A percentile compares a stretch with the other conserved stretches of the same genome.
Evolutionary conservation across 2,113 vertebrate genomes (phyloP).

Genomic region (Heteronetta atricapilla): DNA sequence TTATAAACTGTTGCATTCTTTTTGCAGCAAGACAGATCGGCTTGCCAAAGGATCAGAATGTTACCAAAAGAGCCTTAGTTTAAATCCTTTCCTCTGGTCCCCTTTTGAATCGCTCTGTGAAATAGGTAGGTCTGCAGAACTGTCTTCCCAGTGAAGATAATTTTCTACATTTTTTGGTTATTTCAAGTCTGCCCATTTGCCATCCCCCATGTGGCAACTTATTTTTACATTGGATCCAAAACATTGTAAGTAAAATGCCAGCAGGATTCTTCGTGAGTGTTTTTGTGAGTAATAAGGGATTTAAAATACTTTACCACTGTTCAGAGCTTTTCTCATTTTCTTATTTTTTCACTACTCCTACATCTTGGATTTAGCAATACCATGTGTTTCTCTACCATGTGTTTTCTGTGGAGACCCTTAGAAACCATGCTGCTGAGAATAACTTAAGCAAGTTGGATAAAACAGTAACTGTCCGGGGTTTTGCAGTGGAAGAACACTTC

Average conservation of each 20-base stretch:
- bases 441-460: not conserved
- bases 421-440: not conserved
- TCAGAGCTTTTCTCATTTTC: not conserved
- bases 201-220: fast-evolving
- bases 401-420: not conserved
- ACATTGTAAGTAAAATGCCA: not conserved
- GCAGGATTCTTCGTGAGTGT: not conserved
- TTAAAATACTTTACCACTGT: not conserved
- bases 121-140: slow-evolving; percentile 85
- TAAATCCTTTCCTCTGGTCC: slow-evolving; percentile 98
- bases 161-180: fast-evolving
- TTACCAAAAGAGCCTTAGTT: slow-evolving; percentile 97
- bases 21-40: slow-evolving; percentile 89
- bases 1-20: slow-evolving; percentile 52
- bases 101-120: slow-evolving; percentile 98
- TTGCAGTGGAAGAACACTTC: not conserved
- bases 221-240: not conserved
- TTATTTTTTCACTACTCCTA: fast-evolving
- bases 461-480: not conserved
- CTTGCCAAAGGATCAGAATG: slow-evolving; percentile 97
- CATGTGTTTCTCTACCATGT: not conserved
- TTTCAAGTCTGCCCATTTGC: not conserved
- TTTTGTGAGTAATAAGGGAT: not conserved
- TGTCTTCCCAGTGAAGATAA: not conserved
- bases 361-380: not conserved